Percentiles rank a stretch among this genome's conserved stretches.
Conservation (phyloP, 2,797 vertebrate genomes). For the Falco biarmicus region DNA sequence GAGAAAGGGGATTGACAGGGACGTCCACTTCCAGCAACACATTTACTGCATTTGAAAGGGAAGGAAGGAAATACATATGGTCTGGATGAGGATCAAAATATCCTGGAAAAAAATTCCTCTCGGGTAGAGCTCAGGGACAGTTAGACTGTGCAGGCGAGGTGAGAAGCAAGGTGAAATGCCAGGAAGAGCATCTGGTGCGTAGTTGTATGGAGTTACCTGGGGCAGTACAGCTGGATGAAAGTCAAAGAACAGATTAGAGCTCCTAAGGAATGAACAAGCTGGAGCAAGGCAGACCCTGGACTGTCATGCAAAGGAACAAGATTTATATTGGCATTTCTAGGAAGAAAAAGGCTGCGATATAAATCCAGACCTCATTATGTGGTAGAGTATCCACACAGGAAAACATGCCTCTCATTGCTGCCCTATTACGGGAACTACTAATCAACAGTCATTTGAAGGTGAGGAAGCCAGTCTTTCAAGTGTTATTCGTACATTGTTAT, state of each 20-base stretch:
- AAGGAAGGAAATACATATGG: background rate
- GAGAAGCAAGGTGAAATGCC: background rate
- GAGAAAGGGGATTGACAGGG: background rate
- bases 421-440: background rate
- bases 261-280: background rate
- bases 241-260: background rate
- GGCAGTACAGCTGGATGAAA: background rate
- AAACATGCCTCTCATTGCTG: background rate
- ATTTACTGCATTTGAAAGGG: background rate
- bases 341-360: background rate
- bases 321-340: background rate
- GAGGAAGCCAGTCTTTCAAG: background rate
- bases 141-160: background rate
- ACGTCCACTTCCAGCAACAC: background rate
- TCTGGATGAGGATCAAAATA: background rate
- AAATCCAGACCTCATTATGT: rapidly evolving
- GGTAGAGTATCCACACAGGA: background rate
- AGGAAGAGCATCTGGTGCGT: background rate
- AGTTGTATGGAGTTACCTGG: background rate
- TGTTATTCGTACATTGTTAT: background rate
- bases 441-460: background rate
- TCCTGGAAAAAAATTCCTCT: background rate
- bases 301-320: background rate
- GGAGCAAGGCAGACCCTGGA: background rate
- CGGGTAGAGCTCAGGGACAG: background rate